Evolutionary conservation across 2,888 invertebrate species (phyloP).

Genomic region (Oscheius myriophilus): DNA sequence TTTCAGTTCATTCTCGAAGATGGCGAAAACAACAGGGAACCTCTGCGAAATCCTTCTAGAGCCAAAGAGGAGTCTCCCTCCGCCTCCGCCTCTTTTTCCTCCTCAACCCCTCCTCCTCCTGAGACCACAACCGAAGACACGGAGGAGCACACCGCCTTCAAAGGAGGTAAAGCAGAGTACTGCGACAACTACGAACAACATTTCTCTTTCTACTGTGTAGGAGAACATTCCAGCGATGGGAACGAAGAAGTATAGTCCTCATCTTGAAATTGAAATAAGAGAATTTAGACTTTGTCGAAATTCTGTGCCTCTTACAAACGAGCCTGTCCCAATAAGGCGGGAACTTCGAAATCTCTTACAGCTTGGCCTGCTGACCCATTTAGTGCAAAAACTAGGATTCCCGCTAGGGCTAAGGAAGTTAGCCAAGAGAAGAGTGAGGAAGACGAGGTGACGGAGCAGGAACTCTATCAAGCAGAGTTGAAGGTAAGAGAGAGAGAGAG

Average conservation of each 20-base stretch:
- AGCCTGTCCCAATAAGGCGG: slow-evolving; percentile 42
- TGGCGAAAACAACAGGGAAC: background rate
- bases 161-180: slow-evolving; percentile 38
- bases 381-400: slow-evolving; percentile 30
- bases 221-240: slow-evolving; percentile 33
- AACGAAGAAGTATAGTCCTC: background rate
- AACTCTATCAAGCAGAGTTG: slow-evolving; percentile 41
- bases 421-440: slow-evolving; percentile 30
- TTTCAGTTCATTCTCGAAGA: slow-evolving; percentile 19
- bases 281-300: slow-evolving; percentile 23
- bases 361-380: slow-evolving; percentile 53
- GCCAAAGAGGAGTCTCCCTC: slow-evolving; percentile 32
- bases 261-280: background rate
- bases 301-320: slow-evolving; percentile 53
- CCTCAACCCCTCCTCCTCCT: slow-evolving; percentile 11
- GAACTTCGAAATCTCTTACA: slow-evolving; percentile 24
- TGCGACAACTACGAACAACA: slow-evolving; percentile 50
- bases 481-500: slow-evolving; percentile 39
- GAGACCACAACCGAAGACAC: slow-evolving; percentile 16
- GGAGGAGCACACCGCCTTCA: slow-evolving; percentile 17
- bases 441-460: slow-evolving; percentile 38
- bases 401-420: background rate
- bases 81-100: slow-evolving; percentile 25
- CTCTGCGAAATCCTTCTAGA: background rate
- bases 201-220: slow-evolving; percentile 48